Percentiles rank a stretch among this genome's conserved stretches.
These are phyloP conservation scores for Heterohyrax brucei DNA, from an alignment of 2,797 vertebrate genomes.

Conservation along the genomic window DNA sequence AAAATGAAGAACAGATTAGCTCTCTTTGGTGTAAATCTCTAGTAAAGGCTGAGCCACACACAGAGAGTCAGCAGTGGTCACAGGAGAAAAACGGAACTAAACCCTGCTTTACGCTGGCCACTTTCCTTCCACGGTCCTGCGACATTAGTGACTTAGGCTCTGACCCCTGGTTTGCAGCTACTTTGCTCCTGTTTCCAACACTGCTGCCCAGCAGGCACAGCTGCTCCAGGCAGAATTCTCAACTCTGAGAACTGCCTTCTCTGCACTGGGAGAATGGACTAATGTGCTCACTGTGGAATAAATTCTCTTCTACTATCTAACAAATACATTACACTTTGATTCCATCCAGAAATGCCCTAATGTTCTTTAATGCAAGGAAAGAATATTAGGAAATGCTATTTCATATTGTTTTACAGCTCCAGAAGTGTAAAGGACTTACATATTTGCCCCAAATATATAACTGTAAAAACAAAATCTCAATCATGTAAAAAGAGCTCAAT, in stretches of 20 bases:
- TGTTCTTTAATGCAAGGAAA: slow-evolving; percentile 51
- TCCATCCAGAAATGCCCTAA: slow-evolving; percentile 53
- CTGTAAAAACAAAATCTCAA: slow-evolving; percentile 27
- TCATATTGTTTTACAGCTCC: slow-evolving; percentile 57
- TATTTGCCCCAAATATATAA: slow-evolving; percentile 45
- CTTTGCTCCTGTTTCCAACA: not conserved
- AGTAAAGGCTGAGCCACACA: not conserved
- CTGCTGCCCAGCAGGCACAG: not conserved
- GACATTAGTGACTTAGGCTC: not conserved
- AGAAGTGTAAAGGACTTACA: slow-evolving; percentile 34
- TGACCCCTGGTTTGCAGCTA: not conserved
- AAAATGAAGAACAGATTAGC: not conserved
- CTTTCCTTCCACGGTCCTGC: not conserved
- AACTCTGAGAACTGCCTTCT: not conserved
- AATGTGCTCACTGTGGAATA: slow-evolving; percentile 35
- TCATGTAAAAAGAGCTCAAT: slow-evolving; percentile 6
- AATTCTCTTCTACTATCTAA: slow-evolving; percentile 47
- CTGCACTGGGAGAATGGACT: not conserved
- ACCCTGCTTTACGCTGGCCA: not conserved
- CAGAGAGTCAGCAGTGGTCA: not conserved
- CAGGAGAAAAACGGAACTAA: not conserved
- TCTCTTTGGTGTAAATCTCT: slow-evolving; percentile 19
- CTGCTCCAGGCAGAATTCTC: not conserved
- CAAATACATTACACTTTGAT: slow-evolving; percentile 44
- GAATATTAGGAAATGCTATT: not conserved